Evolutionary conservation across 2,113 vertebrate species (phyloP).

Genomic region (Plecotus auritus): DNA sequence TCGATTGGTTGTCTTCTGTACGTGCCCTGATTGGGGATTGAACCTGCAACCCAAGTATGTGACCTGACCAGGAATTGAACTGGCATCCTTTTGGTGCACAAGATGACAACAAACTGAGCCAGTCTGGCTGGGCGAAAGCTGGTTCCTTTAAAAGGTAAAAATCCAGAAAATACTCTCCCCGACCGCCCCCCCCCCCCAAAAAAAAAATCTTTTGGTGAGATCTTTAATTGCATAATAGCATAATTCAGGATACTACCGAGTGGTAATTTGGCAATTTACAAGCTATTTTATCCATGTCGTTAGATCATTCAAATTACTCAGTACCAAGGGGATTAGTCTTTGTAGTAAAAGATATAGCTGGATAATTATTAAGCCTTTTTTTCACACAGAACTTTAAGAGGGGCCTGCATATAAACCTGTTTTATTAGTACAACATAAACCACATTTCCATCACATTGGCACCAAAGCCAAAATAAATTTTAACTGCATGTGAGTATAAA

Average conservation of each 20-base stretch:
- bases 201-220: background rate
- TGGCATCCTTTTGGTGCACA: background rate
- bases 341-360: background rate
- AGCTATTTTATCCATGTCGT: slow-evolving; percentile 32
- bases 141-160: background rate
- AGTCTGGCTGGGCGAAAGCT: background rate
- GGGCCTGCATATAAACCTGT: background rate
- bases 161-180: background rate
- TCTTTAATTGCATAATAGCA: background rate
- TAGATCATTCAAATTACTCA: slow-evolving; percentile 26
- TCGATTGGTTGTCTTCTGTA: background rate
- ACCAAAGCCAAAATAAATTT: slow-evolving; percentile 19
- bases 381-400: slow-evolving; percentile 8
- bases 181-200: accelerated
- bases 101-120: background rate
- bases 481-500: background rate
- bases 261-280: slow-evolving; percentile 27
- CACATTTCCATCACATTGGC: background rate
- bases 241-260: background rate
- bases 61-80: background rate
- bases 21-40: background rate
- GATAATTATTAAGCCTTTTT: background rate
- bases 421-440: background rate
- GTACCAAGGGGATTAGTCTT: background rate
- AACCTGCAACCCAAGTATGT: background rate